Conservation (phyloP, 1,140 invertebrate species). For the Aphaenogaster ashmeadi region DNA sequence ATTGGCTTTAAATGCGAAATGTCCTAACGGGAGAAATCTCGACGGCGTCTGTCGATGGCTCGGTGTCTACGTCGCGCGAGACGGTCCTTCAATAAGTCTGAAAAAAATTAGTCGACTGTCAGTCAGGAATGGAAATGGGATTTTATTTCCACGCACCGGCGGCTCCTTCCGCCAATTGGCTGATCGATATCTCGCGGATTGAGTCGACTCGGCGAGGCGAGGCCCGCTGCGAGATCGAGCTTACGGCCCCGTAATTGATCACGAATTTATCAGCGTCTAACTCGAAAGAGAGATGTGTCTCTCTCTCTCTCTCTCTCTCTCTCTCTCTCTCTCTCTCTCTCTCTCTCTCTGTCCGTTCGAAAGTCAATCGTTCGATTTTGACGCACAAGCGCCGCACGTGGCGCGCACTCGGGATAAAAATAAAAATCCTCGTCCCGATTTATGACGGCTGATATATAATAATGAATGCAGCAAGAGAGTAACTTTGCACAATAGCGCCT, state of each 20-base stretch:
- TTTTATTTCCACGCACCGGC: conserved; percentile 63
- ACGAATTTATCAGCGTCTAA: conserved; percentile 59
- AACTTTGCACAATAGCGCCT: conserved; percentile 23
- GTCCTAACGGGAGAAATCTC: conserved; percentile 52
- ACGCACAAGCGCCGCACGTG: conserved; percentile 52
- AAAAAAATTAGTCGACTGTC: conserved; percentile 65
- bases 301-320: neutral
- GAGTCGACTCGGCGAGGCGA: conserved; percentile 70
- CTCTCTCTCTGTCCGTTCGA: conserved; percentile 15
- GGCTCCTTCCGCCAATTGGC: conserved; percentile 63
- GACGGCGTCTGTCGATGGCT: conserved; percentile 58
- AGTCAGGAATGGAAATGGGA: conserved; percentile 59
- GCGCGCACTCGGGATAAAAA: conserved; percentile 48
- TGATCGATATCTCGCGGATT: conserved; percentile 64
- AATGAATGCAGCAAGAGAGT: conserved; percentile 17
- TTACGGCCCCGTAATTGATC: conserved; percentile 55
- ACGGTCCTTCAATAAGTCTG: conserved; percentile 62
- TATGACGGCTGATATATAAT: conserved; percentile 51
- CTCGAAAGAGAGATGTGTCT: conserved; percentile 24
- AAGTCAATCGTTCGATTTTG: conserved; percentile 58
- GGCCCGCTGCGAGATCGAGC: conserved; percentile 55
- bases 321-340: neutral
- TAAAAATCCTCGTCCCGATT: conserved; percentile 54
- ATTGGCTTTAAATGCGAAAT: conserved; percentile 50
- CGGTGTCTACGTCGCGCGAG: conserved; percentile 53